phyloP scores from a whole-genome alignment of 2,797 vertebrate genomes.

The Gambelia wislizenii region DNA sequence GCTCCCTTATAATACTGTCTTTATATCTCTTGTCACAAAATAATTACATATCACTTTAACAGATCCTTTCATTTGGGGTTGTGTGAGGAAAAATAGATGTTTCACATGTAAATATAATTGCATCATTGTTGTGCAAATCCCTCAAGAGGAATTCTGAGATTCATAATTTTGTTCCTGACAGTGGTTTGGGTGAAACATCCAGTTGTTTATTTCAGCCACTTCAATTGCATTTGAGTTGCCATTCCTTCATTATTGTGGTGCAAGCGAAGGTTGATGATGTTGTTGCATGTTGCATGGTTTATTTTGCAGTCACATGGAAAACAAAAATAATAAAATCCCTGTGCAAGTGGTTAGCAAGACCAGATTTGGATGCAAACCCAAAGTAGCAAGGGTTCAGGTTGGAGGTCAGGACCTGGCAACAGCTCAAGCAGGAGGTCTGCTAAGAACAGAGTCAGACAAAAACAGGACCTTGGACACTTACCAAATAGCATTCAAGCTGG shows the following conservation, averaged over 20 bases:
- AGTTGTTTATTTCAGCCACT: not conserved
- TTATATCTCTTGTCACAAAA: conserved; percentile 56
- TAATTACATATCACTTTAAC: conserved; percentile 49
- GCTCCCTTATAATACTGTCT: conserved; percentile 27
- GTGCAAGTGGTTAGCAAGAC: not conserved
- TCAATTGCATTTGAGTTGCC: not conserved
- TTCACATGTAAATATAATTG: not conserved
- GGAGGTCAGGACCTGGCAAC: no score
- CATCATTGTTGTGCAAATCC: not conserved
- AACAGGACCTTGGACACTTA: not conserved
- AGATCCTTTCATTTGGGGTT: conserved; percentile 28
- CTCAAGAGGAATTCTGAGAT: not conserved
- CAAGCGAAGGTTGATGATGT: not conserved
- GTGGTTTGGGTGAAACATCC: not conserved
- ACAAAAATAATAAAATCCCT: not conserved
- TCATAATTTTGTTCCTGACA: not conserved
- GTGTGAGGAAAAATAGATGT: conserved; percentile 35
- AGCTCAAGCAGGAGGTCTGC: not conserved
- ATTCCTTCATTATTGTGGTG: not conserved
- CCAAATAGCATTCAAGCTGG: not conserved
- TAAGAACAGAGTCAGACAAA: not conserved
- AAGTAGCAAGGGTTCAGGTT: not conserved
- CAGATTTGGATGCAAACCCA: not conserved
- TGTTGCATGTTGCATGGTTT: not conserved
- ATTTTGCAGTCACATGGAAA: not conserved